These are phyloP conservation scores for Peromyscus maniculatus DNA, from an alignment of 2,113 vertebrate genomes.

Conservation along the genomic window DNA sequence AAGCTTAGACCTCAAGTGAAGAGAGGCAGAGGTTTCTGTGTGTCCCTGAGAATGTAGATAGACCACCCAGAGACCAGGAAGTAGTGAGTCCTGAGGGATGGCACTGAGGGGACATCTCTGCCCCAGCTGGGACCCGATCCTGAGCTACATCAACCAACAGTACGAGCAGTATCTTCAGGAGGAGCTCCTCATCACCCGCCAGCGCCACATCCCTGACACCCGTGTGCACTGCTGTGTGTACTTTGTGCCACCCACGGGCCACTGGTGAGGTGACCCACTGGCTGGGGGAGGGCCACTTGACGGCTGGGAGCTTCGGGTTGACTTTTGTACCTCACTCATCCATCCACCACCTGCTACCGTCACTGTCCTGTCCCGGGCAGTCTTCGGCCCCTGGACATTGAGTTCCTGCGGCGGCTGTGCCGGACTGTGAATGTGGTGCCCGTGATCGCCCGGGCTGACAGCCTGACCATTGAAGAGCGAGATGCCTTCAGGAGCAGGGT, in stretches of 20 bases:
- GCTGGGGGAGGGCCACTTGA: neutral
- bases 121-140: conserved; percentile 96
- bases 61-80: neutral
- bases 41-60: neutral
- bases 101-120: accelerated
- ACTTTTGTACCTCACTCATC: neutral
- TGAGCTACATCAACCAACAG: conserved; percentile 95
- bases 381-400: conserved; percentile 91
- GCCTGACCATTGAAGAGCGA: conserved; percentile 92
- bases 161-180: conserved; percentile 96
- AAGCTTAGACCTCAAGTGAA: neutral
- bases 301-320: neutral
- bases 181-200: conserved; percentile 95
- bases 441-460: conserved; percentile 92
- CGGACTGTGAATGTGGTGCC: conserved; percentile 92
- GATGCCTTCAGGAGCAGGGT: conserved; percentile 89
- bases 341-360: neutral
- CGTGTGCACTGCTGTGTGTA: conserved; percentile 97
- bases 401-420: conserved; percentile 92
- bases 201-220: conserved; percentile 95
- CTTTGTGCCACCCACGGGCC: conserved; percentile 95
- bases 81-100: too few species aligned
- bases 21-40: neutral
- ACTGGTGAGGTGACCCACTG: conserved; percentile 90
- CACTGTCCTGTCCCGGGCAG: conserved; percentile 74